These are phyloP conservation scores for Drosophila algonquin DNA, from an alignment of 2,888 invertebrate species.

Conservation along the genomic window DNA sequence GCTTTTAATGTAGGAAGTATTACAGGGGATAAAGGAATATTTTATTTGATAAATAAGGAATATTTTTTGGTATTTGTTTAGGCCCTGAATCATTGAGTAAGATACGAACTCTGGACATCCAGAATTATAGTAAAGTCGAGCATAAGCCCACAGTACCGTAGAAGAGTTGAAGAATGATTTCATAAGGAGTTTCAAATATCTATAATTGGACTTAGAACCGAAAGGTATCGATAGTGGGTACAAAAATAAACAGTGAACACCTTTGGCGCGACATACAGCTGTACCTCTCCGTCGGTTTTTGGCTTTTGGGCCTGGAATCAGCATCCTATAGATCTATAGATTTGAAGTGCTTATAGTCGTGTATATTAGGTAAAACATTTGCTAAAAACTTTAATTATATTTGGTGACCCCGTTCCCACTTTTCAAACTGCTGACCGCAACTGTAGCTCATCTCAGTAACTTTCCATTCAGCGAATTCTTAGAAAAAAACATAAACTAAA, in stretches of 20 bases:
- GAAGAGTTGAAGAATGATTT: background rate
- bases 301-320: no score
- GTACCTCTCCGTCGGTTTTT: no score
- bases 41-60: background rate
- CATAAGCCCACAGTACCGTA: background rate
- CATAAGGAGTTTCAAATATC: background rate
- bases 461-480: background rate
- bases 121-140: background rate
- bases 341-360: background rate
- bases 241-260: no score
- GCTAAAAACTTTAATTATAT: background rate
- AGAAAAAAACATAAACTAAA: background rate
- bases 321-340: background rate
- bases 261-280: no score
- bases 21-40: background rate
- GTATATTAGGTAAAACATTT: background rate
- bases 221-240: no score
- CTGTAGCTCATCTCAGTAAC: background rate
- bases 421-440: background rate
- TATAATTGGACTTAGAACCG: no score
- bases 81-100: background rate
- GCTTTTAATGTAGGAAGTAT: background rate
- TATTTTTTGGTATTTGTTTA: background rate
- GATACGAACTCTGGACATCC: background rate
- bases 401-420: no score